These are phyloP conservation scores for Dendrolimus punctatus DNA, from an alignment of 1,140 invertebrate genomes.

Conservation along the genomic window DNA sequence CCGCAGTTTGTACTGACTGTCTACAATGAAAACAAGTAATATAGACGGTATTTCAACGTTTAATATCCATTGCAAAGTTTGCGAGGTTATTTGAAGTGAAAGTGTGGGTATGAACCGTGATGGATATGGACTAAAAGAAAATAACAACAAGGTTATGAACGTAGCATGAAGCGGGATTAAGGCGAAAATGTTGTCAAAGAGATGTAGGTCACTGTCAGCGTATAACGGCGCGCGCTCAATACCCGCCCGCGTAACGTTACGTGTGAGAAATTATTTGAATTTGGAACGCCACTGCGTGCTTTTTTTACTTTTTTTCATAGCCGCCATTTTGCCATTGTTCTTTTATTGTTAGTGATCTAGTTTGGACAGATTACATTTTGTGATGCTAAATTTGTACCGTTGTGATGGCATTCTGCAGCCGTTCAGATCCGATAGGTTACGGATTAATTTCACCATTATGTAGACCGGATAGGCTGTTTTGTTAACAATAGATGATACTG, in stretches of 20 bases:
- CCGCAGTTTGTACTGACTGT: slow-evolving; percentile 7
- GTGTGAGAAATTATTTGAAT: slow-evolving; percentile 71
- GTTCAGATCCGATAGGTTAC: no score
- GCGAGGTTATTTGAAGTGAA: slow-evolving; percentile 6
- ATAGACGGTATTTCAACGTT: background rate
- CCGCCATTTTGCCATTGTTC: slow-evolving; percentile 44
- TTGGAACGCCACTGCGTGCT: slow-evolving; percentile 46
- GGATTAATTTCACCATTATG: no score
- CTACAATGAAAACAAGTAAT: slow-evolving; percentile 2
- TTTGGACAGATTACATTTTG: slow-evolving; percentile 37
- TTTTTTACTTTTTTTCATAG: slow-evolving; percentile 55
- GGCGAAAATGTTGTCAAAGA: slow-evolving; percentile 46
- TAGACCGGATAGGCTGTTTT: no score
- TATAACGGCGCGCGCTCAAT: slow-evolving; percentile 67
- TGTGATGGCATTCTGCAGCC: slow-evolving; percentile 12
- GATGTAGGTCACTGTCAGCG: slow-evolving; percentile 64
- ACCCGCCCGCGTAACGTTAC: slow-evolving; percentile 68
- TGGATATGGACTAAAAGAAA: slow-evolving; percentile 21
- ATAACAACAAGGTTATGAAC: slow-evolving; percentile 53
- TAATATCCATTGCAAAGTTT: slow-evolving; percentile 12
- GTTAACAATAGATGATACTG: no score
- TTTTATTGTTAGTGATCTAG: slow-evolving; percentile 42
- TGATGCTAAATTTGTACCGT: slow-evolving; percentile 46
- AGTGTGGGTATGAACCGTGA: slow-evolving; percentile 20
- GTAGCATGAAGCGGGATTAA: slow-evolving; percentile 33